Evolutionary conservation across 2,888 invertebrate genomes (phyloP).

Genomic region (Trachelus iudaicus): DNA sequence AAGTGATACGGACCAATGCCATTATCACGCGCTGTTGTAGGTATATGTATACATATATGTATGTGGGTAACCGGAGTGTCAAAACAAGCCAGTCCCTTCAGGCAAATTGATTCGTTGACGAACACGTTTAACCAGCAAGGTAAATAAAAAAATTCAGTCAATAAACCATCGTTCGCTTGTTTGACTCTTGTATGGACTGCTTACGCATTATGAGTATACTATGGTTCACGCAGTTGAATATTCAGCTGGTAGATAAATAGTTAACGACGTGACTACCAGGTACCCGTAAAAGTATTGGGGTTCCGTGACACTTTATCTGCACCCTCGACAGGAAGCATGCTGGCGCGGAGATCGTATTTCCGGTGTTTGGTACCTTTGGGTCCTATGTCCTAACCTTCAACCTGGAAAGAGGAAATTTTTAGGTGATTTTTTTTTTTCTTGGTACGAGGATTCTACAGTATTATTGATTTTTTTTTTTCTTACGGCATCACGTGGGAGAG

Average conservation of each 20-base stretch:
- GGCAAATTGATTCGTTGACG: neutral
- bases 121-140: neutral
- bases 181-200: neutral
- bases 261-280: neutral
- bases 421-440: neutral
- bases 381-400: neutral
- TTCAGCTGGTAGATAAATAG: neutral
- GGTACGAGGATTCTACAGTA: neutral
- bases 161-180: neutral
- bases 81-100: neutral
- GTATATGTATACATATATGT: neutral
- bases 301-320: neutral
- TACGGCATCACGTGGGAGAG: neutral
- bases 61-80: neutral
- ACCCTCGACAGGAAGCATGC: neutral
- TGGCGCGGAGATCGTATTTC: neutral
- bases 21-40: neutral
- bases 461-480: neutral
- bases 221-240: neutral
- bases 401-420: neutral
- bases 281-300: too few relatives aligned
- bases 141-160: neutral
- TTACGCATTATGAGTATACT: neutral
- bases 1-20: neutral
- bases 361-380: neutral